A percentile compares a stretch with the other conserved stretches of the same genome.
phyloP scores from a whole-genome alignment of 2,113 vertebrate genomes.

The Equus przewalskii region DNA sequence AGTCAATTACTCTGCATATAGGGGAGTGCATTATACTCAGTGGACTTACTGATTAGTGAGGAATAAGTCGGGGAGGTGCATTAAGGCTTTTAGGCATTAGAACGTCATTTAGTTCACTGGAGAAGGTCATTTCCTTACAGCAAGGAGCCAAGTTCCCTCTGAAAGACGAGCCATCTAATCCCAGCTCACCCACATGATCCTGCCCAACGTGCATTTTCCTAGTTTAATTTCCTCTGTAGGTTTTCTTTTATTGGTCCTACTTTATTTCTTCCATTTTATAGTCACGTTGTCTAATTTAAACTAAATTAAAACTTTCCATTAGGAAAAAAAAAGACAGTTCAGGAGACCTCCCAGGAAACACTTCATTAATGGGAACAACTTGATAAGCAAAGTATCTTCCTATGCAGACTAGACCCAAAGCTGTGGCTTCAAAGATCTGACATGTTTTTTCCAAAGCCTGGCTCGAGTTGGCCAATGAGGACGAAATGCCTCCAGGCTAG shows the following conservation, averaged over 20 bases:
- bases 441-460: neutral
- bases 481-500: neutral
- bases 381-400: slow-evolving; percentile 73
- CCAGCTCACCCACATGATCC: slow-evolving; percentile 55
- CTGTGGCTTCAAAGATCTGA: neutral
- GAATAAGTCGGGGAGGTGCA: slow-evolving; percentile 60
- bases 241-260: slow-evolving; percentile 74
- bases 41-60: slow-evolving; percentile 31
- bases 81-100: slow-evolving; percentile 75
- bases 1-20: slow-evolving; percentile 59
- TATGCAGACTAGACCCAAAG: neutral
- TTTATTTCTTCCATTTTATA: slow-evolving; percentile 75
- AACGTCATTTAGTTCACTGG: slow-evolving; percentile 60
- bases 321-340: neutral
- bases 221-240: slow-evolving; percentile 77
- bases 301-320: slow-evolving; percentile 82
- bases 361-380: slow-evolving; percentile 70
- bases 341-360: slow-evolving; percentile 73
- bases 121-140: slow-evolving; percentile 78
- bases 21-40: slow-evolving; percentile 61
- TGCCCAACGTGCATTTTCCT: slow-evolving; percentile 62
- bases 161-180: slow-evolving; percentile 74
- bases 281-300: slow-evolving; percentile 77
- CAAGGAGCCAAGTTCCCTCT: slow-evolving; percentile 65
- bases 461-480: neutral